Conservation (phyloP, 1,140 invertebrate genomes). For the Drosophila paulistorum region DNA sequence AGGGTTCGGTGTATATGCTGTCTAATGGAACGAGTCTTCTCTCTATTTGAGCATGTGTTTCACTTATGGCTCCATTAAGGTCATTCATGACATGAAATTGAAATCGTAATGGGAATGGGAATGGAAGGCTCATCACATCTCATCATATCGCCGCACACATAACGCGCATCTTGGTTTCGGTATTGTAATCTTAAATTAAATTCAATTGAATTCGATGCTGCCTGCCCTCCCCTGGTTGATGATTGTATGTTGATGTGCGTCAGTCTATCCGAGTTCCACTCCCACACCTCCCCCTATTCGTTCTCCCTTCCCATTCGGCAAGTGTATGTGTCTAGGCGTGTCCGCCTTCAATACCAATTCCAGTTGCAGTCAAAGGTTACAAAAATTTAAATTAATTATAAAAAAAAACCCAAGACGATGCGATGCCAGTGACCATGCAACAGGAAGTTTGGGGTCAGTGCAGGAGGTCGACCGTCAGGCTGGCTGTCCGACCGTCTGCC, state of each 20-base stretch:
- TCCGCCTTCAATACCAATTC: slow-evolving; percentile 13
- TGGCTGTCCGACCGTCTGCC: slow-evolving; percentile 18
- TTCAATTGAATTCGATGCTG: slow-evolving; percentile 82
- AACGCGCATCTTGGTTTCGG: slow-evolving; percentile 48
- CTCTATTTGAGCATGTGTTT: slow-evolving; percentile 43
- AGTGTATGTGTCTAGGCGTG: slow-evolving; percentile 11
- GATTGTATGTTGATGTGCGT: slow-evolving; percentile 26
- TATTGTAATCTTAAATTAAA: slow-evolving; percentile 82
- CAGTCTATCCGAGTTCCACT: not conserved
- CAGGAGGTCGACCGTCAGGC: slow-evolving; percentile 49
- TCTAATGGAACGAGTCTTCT: slow-evolving; percentile 19
- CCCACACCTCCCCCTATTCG: not conserved
- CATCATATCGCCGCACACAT: slow-evolving; percentile 35
- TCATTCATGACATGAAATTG: slow-evolving; percentile 58
- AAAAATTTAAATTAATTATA: slow-evolving; percentile 73
- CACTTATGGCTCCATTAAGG: slow-evolving; percentile 65
- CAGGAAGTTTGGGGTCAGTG: slow-evolving; percentile 69
- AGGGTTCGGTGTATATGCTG: slow-evolving; percentile 13
- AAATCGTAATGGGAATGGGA: slow-evolving; percentile 20
- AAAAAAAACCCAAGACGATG: slow-evolving; percentile 43
- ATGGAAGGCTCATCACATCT: slow-evolving; percentile 45
- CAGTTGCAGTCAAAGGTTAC: slow-evolving; percentile 68
- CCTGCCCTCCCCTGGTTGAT: slow-evolving; percentile 27
- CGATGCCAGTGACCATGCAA: slow-evolving; percentile 32
- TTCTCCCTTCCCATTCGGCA: not conserved